Base-by-base conservation (phyloP, 2,113 vertebrate genomes). In the Tinamus guttatus region DNA sequence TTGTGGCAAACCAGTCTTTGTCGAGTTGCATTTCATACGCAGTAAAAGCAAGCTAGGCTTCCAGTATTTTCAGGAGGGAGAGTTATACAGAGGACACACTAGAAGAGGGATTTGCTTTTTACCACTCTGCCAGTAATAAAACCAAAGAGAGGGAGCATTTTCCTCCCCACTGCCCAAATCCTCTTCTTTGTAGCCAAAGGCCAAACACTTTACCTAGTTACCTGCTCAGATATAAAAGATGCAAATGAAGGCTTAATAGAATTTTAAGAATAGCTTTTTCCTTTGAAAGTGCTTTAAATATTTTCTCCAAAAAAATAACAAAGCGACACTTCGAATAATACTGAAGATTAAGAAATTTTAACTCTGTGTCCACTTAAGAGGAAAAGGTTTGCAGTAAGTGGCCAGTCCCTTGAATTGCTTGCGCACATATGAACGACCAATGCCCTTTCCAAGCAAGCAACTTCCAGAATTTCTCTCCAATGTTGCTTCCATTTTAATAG, bases 1-100 rank as follows among this genome's bases (percentile, higher is more conserved):
- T 70, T 90, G 84, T 76, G 84, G 89, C 79, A 34, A 78, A 92
- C 70, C 78, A 82, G 93, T 79, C 47, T 82, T 22, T n/a, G 22
- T 75, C 27, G 40, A 52, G 43, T 73, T 85, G 1, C 38, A 56
- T 75, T 94, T 81, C 78, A 34, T 58, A 70, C 56, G 88, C 67
- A 83, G 93, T 40, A 85, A 60, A 96, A 90, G 82, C 4, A 4
- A 11, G 30, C 69, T 3, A 73, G 20, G 62, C 25, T 93, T 82
- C 47, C 25, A 64, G 5, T 20, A 40, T 84, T 92, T 93, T 75
- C 77, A 84, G 36, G 54, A 74, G 25, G 2, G 36, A 8, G 0
- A 70, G 28, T 54, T 81, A 41, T 20, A 51, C 3, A 64, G 14
- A 68, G 2, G 13, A 54, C 6, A 75, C 16, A 13, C 22, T 15